Base-by-base conservation (phyloP, 2,797 vertebrate species). In the Lepilemur ruficaudatus region DNA sequence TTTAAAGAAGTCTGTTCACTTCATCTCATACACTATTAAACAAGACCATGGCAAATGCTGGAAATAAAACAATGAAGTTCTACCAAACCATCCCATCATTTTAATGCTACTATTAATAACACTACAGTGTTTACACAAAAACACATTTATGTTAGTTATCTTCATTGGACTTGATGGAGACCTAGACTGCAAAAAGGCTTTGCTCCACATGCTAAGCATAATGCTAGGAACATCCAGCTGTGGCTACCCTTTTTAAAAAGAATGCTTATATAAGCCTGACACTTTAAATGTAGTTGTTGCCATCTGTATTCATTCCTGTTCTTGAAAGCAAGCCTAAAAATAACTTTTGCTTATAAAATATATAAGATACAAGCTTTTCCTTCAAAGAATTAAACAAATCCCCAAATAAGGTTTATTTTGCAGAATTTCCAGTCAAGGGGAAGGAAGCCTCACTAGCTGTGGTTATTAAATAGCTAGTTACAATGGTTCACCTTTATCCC, bases 241-340 rank as follows among this genome's bases (percentile, higher is more conserved):
- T 75, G 38, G 32, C 79, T 17, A 18, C 69, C 63, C 52, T 61
- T 59, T 63, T 76, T 63, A 84, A 57, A 69, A 91, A 87, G 86
- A 93, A 63, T 4, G 9, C 55, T 81, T 79, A 28, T 85, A 57
- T 85, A 67, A 85, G 43, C n/a, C 55, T 79, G 85, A 41, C 52
- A 46, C 85, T 46, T 73, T 57, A 12, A 67, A 96, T 65, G 30
- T 70, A 38, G 46, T 76, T 67, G 25, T 84, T 67, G 87, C 46
- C 70, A 92, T 67, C 43, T 82, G 11, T 78, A 43, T 88, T 91
- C 80, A 69, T 35, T 93, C 28, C 38, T 75, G 43, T 88, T 76
- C 79, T 93, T 72, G 73, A 97, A 95, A 65, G 72, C 22, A 82
- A 82, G 32, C 41, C 35, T 93, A 63, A 67, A 89, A 91, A 41